Evolutionary conservation across 2,888 invertebrate species (phyloP).

Genomic region (Pecten maximus): DNA sequence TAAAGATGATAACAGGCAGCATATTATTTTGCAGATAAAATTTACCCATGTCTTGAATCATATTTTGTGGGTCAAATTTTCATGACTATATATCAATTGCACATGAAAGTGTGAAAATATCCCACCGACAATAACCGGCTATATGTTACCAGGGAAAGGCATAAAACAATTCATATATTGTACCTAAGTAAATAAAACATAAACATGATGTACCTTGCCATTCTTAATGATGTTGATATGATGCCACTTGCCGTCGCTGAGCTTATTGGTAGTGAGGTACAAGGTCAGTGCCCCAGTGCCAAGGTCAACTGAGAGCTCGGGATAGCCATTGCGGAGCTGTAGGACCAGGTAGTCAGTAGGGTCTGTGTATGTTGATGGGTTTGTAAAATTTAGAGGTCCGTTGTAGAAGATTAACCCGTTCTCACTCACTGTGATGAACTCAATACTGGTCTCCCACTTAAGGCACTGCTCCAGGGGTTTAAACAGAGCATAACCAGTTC

Average conservation of each 20-base stretch:
- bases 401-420: slow-evolving; percentile 97
- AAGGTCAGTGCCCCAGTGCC: slow-evolving; percentile 93
- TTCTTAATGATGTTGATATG: slow-evolving; percentile 91
- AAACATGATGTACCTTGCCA: slow-evolving; percentile 70
- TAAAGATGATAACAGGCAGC: too few species aligned
- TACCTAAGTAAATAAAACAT: slow-evolving; percentile 22
- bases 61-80: too few species aligned
- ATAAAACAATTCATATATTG: too few species aligned
- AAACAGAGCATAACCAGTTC: slow-evolving; percentile 99
- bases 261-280: slow-evolving; percentile 87
- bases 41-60: too few species aligned
- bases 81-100: too few species aligned
- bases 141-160: too few species aligned
- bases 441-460: slow-evolving; percentile 95
- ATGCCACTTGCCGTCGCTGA: slow-evolving; percentile 99
- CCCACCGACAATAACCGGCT: too few species aligned
- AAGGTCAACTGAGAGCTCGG: slow-evolving; percentile 94
- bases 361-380: slow-evolving; percentile 42
- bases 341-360: slow-evolving; percentile 93
- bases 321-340: slow-evolving; percentile 95
- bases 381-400: slow-evolving; percentile 87
- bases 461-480: slow-evolving; percentile 93
- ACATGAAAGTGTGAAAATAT: too few species aligned
- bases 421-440: slow-evolving; percentile 94
- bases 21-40: too few species aligned